Evolutionary conservation across 1,140 invertebrate species (phyloP), one percentile per base, ranked within the genome.

Genomic region (Temnothorax nylanderi): DNA sequence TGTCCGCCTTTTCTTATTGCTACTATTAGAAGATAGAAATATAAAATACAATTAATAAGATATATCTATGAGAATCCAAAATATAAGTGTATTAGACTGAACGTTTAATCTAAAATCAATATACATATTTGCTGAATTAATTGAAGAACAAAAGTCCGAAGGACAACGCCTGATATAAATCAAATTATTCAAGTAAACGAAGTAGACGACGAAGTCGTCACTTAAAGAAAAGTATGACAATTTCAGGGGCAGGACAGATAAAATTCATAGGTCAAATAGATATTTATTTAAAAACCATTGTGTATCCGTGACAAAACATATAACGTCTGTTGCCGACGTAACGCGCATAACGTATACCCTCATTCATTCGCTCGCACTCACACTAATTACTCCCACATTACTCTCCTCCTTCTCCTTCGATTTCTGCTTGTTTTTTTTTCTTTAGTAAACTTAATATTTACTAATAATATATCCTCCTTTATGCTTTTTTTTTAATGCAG

Each of bases 251-350:
- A 32, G 47, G 8, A 41, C 21, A 41, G 8, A 16, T 54, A 44
- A 32, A 71, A 69, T 87, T 85, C 69, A 80, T 94, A 95, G 88
- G 93, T 94, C 92, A 94, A 94, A 94, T 93, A 94, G 92, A 94
- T 94, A 93, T 94, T 94, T 94, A 94, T 94, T 94, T 85, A 94
- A 95, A 94, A 95, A 94, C 88, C 90, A 93, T 80, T 94, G 91
- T 94, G 91, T 94, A 93, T 94, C 93, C 88, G 88, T 92, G 93
- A 93, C 91, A 94, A 94, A 94, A 93, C 93, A 94, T 93, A 90
- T 92, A 92, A 92, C 89, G 90, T 72, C 85, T 47, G 47, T 81
- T 87, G 51, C 10, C 85, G 88, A 84, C 69, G 89, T 77, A 88
- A 91, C 85, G 69, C 72, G 75, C 87, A 80, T 88, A 34, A 90